Conservation (phyloP, 2,113 vertebrate species). For the Lucifuga dentata region DNA sequence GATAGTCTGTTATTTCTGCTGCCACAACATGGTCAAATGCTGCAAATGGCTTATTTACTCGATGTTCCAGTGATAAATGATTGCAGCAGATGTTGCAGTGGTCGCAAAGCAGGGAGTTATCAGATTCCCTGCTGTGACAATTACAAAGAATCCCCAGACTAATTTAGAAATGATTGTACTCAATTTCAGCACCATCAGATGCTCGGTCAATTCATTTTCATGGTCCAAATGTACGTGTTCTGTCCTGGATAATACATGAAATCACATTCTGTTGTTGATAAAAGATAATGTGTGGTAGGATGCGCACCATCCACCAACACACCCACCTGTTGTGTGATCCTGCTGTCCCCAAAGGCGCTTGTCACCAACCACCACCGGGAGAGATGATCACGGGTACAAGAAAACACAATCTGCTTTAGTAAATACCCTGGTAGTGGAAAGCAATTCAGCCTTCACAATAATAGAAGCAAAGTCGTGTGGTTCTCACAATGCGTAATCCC, state of each 20-base stretch:
- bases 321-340: constrained; percentile 72
- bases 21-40: no score
- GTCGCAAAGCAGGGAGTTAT: constrained; percentile 2
- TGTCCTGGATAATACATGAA: not conserved
- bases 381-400: constrained; percentile 46
- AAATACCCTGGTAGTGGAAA: constrained; percentile 63
- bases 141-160: constrained; percentile 19
- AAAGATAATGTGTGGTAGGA: constrained; percentile 6
- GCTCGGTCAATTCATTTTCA: no score
- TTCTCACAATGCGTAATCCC: constrained; percentile 72
- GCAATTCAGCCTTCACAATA: constrained; percentile 61
- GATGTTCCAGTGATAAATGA: no score
- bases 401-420: constrained; percentile 71
- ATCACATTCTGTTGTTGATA: constrained; percentile 21
- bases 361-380: constrained; percentile 40
- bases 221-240: no score
- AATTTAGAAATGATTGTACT: constrained; percentile 5
- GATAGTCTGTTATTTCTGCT: no score
- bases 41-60: no score
- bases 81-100: no score
- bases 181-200: no score
- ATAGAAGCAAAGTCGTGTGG: constrained; percentile 39
- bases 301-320: constrained; percentile 23
- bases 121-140: constrained; percentile 20
- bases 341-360: constrained; percentile 45